Base-by-base conservation (phyloP, 2,797 vertebrate genomes). In the Molossus alvarezi region DNA sequence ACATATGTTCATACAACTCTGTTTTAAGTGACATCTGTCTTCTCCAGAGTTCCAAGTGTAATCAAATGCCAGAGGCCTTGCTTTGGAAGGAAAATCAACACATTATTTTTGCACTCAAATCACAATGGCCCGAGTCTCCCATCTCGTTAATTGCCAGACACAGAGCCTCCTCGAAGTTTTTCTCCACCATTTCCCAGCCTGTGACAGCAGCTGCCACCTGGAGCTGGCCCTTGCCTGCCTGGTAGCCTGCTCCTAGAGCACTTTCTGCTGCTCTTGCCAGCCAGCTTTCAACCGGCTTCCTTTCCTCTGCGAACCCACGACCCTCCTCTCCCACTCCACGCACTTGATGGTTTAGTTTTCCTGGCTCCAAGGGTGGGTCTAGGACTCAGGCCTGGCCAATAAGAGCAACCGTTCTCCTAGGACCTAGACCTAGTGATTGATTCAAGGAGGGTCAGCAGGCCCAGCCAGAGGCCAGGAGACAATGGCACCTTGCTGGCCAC, bases 1-100 rank as follows among this genome's bases (percentile, higher is more conserved):
- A 77, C 82, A 17, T 62, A 87, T 58, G 82, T 90, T 95, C 86
- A n/a, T 62, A 89, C 83, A 84, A 71, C 77, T 88, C 75, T 87
- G 64, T 91, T 92, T 65, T 86, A 97, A 96, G 65, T 94, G 96
- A 89, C 87, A 90, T 95, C 75, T 79, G 75, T 90, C 95, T 93
- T 97, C 91, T 95, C 87, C 41, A 51, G 79, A 69, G 67, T 95
- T 89, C 73, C 80, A 88, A 90, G 57, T 45, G 41, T 92, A 88
- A 75, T 85, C 62, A 79, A 62, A 79, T 29, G 53, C 65, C 88
- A 20, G 57, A 57, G 88, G 82, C 57, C 55, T 77, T 41, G 27
- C 72, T 92, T 92, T 79, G 48, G 21, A 87, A 95, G 89, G 53
- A 72, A 86, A 94, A 79, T 51, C 86, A 90, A 33, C 13, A 57